These are phyloP conservation scores for Pitangus sulphuratus DNA, from an alignment of 2,797 vertebrate species.

Conservation along the genomic window DNA sequence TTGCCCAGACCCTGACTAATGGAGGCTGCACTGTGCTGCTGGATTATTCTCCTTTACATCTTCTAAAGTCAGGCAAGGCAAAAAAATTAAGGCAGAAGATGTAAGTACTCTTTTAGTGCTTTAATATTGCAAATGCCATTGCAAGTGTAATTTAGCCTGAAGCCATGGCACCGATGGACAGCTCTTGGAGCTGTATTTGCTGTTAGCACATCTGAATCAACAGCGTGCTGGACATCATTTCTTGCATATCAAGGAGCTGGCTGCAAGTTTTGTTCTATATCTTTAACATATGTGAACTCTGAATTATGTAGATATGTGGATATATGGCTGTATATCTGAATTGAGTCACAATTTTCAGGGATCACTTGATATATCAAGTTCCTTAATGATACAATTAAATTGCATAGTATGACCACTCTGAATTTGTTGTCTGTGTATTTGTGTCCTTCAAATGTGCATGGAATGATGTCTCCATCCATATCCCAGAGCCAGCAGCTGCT, in stretches of 20 bases:
- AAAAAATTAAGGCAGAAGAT: constrained; percentile 54
- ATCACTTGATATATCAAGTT: neutral
- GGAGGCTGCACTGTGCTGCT: constrained; percentile 38
- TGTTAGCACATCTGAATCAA: neutral
- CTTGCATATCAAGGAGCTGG: neutral
- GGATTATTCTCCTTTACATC: constrained; percentile 25
- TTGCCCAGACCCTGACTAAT: constrained; percentile 73
- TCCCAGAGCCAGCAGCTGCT: neutral
- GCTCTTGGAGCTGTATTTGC: neutral
- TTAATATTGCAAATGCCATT: constrained; percentile 28
- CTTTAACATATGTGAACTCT: fast-evolving
- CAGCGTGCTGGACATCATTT: fast-evolving
- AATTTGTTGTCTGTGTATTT: fast-evolving
- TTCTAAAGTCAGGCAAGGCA: constrained; percentile 66
- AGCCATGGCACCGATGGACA: constrained; percentile 28
- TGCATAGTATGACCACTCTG: fast-evolving
- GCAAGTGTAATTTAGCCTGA: constrained; percentile 42
- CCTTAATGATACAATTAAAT: neutral
- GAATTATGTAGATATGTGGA: neutral
- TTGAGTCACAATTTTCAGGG: neutral
- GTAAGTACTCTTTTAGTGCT: constrained; percentile 1
- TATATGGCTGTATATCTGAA: neutral
- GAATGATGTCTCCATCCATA: neutral
- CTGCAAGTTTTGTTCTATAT: neutral
- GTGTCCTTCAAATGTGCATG: fast-evolving